phyloP scores from a whole-genome alignment of 1,140 invertebrate species.

The Musca vetustissima region DNA sequence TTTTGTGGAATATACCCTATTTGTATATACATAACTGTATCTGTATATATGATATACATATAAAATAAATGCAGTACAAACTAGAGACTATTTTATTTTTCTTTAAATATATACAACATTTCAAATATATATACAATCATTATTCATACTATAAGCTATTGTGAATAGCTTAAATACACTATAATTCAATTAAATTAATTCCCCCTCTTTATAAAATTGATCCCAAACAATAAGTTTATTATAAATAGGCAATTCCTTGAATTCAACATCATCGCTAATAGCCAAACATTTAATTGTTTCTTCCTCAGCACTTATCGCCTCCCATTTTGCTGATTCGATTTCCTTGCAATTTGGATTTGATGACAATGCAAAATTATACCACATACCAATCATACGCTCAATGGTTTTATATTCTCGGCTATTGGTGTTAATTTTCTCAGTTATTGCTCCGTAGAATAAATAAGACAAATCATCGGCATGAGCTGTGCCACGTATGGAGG shows the following conservation, averaged over 20 bases:
- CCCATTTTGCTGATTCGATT: conserved; percentile 33
- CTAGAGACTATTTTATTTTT: too few species aligned
- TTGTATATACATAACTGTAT: too few species aligned
- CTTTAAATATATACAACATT: too few species aligned
- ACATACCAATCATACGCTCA: conserved; percentile 51
- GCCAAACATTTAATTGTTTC: conserved; percentile 42
- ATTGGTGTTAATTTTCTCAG: conserved; percentile 32
- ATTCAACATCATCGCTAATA: conserved; percentile 41
- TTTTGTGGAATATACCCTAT: too few species aligned
- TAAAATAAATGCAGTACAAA: too few species aligned
- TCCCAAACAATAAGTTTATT: conserved; percentile 51
- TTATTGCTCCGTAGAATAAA: conserved; percentile 57
- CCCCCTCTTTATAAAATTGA: conserved; percentile 25
- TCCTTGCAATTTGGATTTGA: conserved; percentile 46
- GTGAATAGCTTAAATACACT: background rate
- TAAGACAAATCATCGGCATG: conserved; percentile 68
- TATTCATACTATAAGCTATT: too few species aligned
- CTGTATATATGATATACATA: too few species aligned
- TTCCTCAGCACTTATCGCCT: conserved; percentile 30
- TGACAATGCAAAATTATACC: conserved; percentile 53
- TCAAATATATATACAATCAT: too few species aligned
- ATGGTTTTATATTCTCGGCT: conserved; percentile 49
- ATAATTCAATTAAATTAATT: too few species aligned
- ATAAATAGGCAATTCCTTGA: conserved; percentile 41
- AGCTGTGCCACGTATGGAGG: conserved; percentile 47